These are phyloP conservation scores for Cecropterus lyciades DNA, from an alignment of 1,140 invertebrate genomes.

Conservation along the genomic window DNA sequence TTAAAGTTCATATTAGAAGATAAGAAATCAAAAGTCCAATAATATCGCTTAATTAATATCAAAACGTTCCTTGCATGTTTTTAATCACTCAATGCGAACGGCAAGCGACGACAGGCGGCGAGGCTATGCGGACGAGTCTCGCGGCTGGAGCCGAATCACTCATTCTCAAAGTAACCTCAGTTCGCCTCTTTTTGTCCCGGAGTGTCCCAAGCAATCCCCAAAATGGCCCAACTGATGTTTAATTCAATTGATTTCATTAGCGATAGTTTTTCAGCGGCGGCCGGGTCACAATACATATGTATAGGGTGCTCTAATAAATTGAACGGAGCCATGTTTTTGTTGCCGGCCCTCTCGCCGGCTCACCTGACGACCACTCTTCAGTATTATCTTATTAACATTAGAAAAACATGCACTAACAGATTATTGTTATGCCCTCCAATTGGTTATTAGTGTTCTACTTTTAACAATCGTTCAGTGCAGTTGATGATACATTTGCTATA, in stretches of 20 bases:
- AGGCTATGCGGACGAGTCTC: not conserved
- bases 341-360: not conserved
- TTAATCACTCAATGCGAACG: too few relatives aligned
- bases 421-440: not conserved
- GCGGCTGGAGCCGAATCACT: constrained; percentile 9
- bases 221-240: constrained; percentile 68
- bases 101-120: not conserved
- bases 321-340: constrained; percentile 56
- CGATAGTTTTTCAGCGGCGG: constrained; percentile 64
- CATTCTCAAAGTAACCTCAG: constrained; percentile 3
- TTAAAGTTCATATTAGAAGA: too few relatives aligned
- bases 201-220: constrained; percentile 48
- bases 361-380: constrained; percentile 9
- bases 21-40: too few relatives aligned
- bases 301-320: constrained; percentile 64
- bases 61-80: too few relatives aligned
- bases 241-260: constrained; percentile 73
- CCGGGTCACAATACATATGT: constrained; percentile 63
- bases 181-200: constrained; percentile 42
- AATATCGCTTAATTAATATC: too few relatives aligned
- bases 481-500: too few relatives aligned
- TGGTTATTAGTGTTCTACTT: not conserved
- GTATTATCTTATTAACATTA: constrained; percentile 17
- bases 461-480: too few relatives aligned
- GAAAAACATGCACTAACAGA: not conserved